phyloP scores from a whole-genome alignment of 2,113 vertebrate species.

The Rhineura floridana region DNA sequence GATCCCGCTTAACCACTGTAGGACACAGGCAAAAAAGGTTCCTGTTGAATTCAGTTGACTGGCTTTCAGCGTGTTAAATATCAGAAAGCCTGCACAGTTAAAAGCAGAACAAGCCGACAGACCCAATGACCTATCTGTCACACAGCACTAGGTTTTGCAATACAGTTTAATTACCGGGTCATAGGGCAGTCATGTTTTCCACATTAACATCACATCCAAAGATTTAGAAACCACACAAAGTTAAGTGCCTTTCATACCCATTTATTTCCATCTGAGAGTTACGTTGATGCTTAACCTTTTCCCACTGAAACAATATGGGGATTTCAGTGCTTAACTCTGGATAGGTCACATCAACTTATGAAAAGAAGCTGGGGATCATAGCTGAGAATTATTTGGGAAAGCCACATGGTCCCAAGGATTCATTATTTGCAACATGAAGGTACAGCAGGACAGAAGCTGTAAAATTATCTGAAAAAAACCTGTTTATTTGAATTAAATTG shows the following conservation, averaged over 20 bases:
- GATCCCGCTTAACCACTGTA: not conserved
- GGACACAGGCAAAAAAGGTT: not conserved
- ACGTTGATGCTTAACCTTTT: not conserved
- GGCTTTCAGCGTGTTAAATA: not conserved
- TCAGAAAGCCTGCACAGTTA: not conserved
- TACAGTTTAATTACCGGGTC: not conserved
- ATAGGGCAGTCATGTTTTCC: not conserved
- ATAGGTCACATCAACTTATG: not conserved
- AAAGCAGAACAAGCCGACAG: not conserved
- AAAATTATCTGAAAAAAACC: not conserved
- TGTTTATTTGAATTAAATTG: too few relatives aligned
- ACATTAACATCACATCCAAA: not conserved
- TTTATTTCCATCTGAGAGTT: not conserved
- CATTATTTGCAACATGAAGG: not conserved
- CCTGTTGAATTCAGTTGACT: not conserved
- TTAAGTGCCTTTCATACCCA: not conserved
- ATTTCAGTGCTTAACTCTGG: not conserved
- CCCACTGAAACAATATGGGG: not conserved
- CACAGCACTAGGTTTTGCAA: not conserved
- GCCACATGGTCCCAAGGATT: not conserved
- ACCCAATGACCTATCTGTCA: not conserved
- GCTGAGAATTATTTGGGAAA: not conserved
- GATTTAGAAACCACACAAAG: not conserved
- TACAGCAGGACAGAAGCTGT: not conserved
- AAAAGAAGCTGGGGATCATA: not conserved